Percentiles rank a stretch among this genome's conserved stretches.
Conservation (phyloP, 2,113 vertebrate genomes). For the Paramormyrops kingsleyae region DNA sequence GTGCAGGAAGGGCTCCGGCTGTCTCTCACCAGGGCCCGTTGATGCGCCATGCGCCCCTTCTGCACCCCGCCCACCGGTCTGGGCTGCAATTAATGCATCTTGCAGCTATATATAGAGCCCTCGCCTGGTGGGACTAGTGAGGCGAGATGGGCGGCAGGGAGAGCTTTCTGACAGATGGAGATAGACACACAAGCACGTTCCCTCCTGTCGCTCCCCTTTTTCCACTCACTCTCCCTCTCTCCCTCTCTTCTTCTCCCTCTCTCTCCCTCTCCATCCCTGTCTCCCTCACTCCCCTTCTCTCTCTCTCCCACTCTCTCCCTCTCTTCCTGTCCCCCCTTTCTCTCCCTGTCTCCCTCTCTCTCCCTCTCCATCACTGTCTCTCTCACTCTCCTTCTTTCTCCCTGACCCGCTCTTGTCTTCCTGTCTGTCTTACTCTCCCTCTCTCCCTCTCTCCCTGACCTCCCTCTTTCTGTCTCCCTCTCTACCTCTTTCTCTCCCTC, state of each 20-base stretch:
- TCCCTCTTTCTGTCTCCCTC: not conserved
- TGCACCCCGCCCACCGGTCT: constrained; percentile 4
- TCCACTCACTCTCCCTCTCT: not conserved
- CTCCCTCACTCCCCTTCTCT: not conserved
- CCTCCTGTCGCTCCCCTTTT: not conserved
- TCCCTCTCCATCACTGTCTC: not conserved
- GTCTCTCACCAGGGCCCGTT: not conserved
- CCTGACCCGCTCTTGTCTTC: not conserved
- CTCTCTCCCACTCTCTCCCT: not conserved
- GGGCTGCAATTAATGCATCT: constrained; percentile 13
- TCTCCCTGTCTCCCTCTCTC: not conserved
- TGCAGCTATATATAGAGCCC: constrained; percentile 19
- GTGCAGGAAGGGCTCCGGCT: not conserved
- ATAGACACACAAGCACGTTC: not conserved
- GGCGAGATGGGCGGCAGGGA: not conserved
- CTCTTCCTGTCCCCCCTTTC: not conserved
- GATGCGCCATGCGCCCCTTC: constrained; percentile 2
- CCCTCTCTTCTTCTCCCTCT: no score
- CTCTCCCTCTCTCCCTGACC: not conserved
- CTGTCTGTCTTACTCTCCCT: not conserved
- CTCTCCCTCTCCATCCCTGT: not conserved
- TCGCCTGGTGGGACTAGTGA: not conserved
- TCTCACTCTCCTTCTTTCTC: not conserved
- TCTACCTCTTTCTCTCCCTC: not conserved
- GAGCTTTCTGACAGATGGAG: constrained; percentile 3